Evolutionary conservation across 2,888 invertebrate genomes (phyloP), one percentile per base, ranked within the genome.

Genomic region (Andrena hattorfiana): DNA sequence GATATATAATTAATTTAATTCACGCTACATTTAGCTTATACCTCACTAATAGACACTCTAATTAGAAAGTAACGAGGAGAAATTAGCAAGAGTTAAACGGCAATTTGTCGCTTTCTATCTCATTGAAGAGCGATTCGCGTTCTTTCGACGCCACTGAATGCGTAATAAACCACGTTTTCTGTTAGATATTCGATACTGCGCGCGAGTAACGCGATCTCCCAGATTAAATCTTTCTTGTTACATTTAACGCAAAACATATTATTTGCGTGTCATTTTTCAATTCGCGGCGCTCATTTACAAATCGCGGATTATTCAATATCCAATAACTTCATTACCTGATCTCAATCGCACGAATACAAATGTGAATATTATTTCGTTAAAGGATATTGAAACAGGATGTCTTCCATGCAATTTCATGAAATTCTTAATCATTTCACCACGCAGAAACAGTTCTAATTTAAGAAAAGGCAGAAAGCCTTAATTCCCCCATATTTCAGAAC

Each of bases 21-120:
- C 56, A 26, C 26, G 32, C 26, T 60, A 23, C 32, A 62, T 48
- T 70, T 66, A 54, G 10, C 62, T 62, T 60, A 16, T 13, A 16
- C 26, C 26, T 8, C 20, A 26, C 20, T 62, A 67, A 70, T 56
- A 23, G 35, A 26, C 48, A 49, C 32, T 66, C 54, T 63, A 71
- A 81, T 68, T 83, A 81, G 82, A 83, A 81, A 83, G 82, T 79
- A 67, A 76, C 59, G 35, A 76, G 48, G 82, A 72, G 76, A 83
- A 81, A 83, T 83, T 81, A 76, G 76, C 62, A 51, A 51, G 51
- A 76, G 51, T 56, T 64, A 35, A 69, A 76, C 10, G 32, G 56
- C 59, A 72, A 81, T 81, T 81, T 72, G 68, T 75, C 42, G 76
- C 77, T 82, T 84, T 84, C 78, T 78, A 74, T 75, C 76, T 83